Evolutionary conservation across 2,113 vertebrate genomes (phyloP).

Genomic region (Chroicocephalus ridibundus): DNA sequence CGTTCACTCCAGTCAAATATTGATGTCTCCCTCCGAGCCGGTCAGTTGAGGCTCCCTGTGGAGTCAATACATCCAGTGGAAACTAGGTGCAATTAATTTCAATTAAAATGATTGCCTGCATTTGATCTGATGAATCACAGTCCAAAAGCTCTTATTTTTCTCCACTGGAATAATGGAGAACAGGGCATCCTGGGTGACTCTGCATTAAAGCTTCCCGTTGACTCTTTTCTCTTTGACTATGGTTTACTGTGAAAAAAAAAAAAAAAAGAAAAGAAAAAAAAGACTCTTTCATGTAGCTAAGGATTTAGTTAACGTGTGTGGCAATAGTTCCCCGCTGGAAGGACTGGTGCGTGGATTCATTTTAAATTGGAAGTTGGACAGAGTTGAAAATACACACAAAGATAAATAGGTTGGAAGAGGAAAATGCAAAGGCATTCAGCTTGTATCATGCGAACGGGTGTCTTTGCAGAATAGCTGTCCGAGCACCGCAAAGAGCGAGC

Average conservation of each 20-base stretch:
- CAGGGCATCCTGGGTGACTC: not conserved
- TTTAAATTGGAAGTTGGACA: not conserved
- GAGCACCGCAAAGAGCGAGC: not conserved
- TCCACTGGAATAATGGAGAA: not conserved
- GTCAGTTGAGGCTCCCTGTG: not conserved
- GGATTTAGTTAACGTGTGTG: not conserved
- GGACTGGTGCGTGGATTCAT: not conserved
- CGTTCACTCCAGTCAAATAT: not conserved
- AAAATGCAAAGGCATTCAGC: not conserved
- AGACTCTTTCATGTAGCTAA: not conserved
- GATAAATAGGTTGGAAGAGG: not conserved
- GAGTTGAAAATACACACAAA: not conserved
- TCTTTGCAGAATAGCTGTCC: not conserved
- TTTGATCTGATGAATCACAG: not conserved
- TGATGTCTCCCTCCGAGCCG: not conserved
- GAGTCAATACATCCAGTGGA: not conserved
- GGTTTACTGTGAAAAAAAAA: not conserved
- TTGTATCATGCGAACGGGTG: not conserved
- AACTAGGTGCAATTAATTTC: not conserved
- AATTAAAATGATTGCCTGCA: not conserved
- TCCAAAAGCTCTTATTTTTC: not conserved
- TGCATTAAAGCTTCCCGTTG: not conserved
- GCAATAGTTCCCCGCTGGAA: not conserved
- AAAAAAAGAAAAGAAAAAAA: not conserved
- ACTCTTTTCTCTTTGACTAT: not conserved